Evolutionary conservation across 2,797 vertebrate species (phyloP).

Genomic region (Clangula hyemalis): DNA sequence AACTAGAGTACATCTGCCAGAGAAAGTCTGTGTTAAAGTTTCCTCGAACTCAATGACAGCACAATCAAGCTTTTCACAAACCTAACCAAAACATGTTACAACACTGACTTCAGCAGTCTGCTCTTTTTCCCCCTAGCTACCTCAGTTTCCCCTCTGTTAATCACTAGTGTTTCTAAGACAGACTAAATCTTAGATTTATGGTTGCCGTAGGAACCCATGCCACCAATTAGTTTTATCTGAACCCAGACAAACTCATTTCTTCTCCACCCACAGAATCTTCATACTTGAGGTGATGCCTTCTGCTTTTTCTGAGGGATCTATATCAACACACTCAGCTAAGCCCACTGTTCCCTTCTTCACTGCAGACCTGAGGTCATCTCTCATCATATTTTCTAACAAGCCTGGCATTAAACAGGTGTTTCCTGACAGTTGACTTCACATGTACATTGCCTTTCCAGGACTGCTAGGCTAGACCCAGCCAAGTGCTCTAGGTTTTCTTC

Average conservation of each 20-base stretch:
- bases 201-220: background rate
- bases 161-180: background rate
- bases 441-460: background rate
- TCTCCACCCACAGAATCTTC: background rate
- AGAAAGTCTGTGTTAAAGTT: background rate
- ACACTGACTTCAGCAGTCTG: background rate
- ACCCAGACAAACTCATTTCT: background rate
- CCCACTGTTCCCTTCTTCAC: background rate
- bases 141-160: background rate
- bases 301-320: background rate
- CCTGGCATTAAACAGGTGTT: background rate
- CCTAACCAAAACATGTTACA: background rate
- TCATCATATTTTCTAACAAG: background rate
- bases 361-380: background rate
- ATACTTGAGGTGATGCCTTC: background rate
- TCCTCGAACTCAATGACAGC: background rate
- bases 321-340: background rate
- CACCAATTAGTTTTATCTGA: background rate
- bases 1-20: background rate
- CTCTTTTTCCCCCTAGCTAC: background rate
- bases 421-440: background rate
- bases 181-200: too few species aligned
- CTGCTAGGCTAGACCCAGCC: background rate
- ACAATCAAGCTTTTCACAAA: background rate
- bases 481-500: background rate